These are phyloP conservation scores for Musca vetustissima DNA, from an alignment of 1,140 invertebrate genomes.

Conservation along the genomic window DNA sequence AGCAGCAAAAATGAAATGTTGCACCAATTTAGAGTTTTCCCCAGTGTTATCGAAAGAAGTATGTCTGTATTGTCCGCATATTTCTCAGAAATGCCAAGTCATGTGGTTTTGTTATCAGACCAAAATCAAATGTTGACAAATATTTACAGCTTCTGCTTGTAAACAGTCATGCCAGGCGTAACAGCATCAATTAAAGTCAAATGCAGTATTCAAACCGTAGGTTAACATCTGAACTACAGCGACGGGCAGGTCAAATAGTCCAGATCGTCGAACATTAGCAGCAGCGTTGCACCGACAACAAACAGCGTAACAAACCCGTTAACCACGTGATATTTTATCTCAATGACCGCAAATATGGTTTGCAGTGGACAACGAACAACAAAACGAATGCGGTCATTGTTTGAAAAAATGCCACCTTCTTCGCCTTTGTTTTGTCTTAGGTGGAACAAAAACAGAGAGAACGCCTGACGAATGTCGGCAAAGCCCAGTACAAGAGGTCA, in stretches of 20 bases:
- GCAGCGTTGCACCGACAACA: conserved; percentile 40
- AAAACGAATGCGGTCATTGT: neutral
- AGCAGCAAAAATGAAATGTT: neutral
- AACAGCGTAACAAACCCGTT: conserved; percentile 54
- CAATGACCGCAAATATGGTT: conserved; percentile 45
- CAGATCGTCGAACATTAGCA: conserved; percentile 28
- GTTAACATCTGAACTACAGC: neutral
- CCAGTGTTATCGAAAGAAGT: no score
- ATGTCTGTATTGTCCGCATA: neutral
- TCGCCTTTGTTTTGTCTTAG: no score
- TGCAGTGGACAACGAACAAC: neutral
- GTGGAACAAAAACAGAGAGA: no score
- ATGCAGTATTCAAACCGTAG: neutral
- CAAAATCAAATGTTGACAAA: conserved; percentile 50
- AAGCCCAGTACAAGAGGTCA: no score
- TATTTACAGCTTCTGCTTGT: conserved; percentile 30
- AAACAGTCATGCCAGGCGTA: conserved; percentile 30
- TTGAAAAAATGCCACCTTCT: neutral
- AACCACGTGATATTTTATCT: conserved; percentile 55
- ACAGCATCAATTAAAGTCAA: conserved; percentile 41
- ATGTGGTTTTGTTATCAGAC: conserved; percentile 20
- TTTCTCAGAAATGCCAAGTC: conserved; percentile 25
- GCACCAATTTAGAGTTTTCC: no score
- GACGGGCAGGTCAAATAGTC: conserved; percentile 4
- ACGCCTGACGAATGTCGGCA: no score